Base-by-base conservation (phyloP, 2,888 invertebrate genomes). In the Ophion obscuratus region DNA sequence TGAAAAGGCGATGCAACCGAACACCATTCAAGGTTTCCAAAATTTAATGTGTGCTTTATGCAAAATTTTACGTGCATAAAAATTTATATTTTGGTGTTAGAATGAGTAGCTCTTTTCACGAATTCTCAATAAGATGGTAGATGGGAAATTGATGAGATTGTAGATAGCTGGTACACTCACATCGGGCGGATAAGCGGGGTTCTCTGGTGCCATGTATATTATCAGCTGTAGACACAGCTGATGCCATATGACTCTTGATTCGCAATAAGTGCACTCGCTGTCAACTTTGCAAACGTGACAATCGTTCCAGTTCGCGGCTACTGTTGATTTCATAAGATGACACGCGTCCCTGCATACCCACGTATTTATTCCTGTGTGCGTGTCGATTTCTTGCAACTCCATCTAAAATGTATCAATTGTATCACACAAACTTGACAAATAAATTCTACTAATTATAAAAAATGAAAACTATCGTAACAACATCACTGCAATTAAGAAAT, bases 181-280 rank as follows among this genome's bases (percentile, higher is more conserved):
- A 94, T 97, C 97, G 53, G 97, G 96, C 83, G 97, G 97, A 89
- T 96, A 95, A 59, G 96, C 96, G 20, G 97, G 96, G 92, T 96
- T 95, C 89, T 96, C 95, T 2, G 97, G 97, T 76, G 96, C 97
- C 92, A 98, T 96, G 89, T 97, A 97, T 87, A 97, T 96, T 44
- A 98, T 96, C 57, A 98, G 94, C 90, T 97, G 96, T 77, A 98
- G 96, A 14, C 97, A 97, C 57, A 99, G 94, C 94, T 99, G 99
- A 94, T 99, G 98, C 97, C 99, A 99, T 95, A 99, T 97, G 53
- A 98, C 97, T 44, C 97, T 97, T 81, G 98, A 97, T 93, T 99
- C 98, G 94, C 99, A 99, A 93, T 97, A 98, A 77, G 97, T 96
- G 92, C 99, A 99, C 93, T 98, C 98, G 44, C 89, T 94, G 93